These are phyloP conservation scores for Drosophila arizonae DNA, from an alignment of 1,140 invertebrate genomes.

Conservation along the genomic window DNA sequence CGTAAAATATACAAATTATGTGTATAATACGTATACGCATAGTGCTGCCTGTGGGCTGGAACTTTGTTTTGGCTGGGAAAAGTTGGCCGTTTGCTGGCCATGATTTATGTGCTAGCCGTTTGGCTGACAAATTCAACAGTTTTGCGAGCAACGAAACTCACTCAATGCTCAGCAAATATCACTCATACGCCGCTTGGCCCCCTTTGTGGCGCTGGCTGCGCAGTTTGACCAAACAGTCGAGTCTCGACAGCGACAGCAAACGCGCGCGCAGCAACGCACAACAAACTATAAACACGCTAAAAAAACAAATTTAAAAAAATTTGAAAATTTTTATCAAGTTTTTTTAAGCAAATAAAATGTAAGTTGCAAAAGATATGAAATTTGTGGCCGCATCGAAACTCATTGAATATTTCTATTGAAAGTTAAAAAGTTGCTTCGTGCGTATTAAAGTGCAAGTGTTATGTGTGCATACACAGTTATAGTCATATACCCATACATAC, in stretches of 20 bases:
- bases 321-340: conserved; percentile 2
- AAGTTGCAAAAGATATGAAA: conserved; percentile 22
- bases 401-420: not conserved
- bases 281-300: not conserved
- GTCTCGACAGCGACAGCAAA: conserved; percentile 63
- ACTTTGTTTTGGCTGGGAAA: conserved; percentile 1
- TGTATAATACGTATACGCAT: not conserved
- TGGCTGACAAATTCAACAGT: conserved; percentile 14
- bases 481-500: not conserved
- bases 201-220: conserved; percentile 52
- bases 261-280: conserved; percentile 57
- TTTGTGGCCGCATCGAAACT: not conserved
- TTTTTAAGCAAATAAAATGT: conserved; percentile 15
- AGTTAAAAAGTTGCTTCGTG: no score
- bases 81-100: conserved; percentile 2
- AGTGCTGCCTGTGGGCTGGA: conserved; percentile 17
- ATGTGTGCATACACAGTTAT: not conserved
- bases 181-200: conserved; percentile 75
- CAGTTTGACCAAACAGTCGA: conserved; percentile 75
- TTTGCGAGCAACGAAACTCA: conserved; percentile 51
- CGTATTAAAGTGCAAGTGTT: not conserved
- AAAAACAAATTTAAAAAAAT: conserved; percentile 13
- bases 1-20: conserved; percentile 44
- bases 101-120: conserved; percentile 33
- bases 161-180: conserved; percentile 55